These are phyloP conservation scores for Hofmannophila pseudospretella DNA, from an alignment of 2,888 invertebrate genomes.

Conservation along the genomic window DNA sequence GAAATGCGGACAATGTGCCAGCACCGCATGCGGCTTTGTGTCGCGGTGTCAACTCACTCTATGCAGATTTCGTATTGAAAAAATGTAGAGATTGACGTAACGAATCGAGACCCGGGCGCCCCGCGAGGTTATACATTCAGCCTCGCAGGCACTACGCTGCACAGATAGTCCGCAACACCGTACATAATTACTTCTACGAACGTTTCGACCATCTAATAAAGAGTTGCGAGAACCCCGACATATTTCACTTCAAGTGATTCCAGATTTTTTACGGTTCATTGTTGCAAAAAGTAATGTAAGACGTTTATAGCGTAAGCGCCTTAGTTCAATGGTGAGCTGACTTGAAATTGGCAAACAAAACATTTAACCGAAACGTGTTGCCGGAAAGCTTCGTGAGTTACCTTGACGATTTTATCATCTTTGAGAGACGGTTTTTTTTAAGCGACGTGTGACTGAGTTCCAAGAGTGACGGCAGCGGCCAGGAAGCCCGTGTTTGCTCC, in stretches of 20 bases:
- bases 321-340: no score
- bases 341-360: no score
- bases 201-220: slow-evolving; percentile 57
- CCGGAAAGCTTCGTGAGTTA: no score
- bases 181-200: slow-evolving; percentile 73
- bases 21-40: slow-evolving; percentile 65
- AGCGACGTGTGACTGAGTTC: not conserved
- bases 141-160: slow-evolving; percentile 12
- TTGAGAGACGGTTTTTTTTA: not conserved
- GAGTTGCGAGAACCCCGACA: slow-evolving; percentile 57
- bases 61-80: slow-evolving; percentile 68
- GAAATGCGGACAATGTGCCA: slow-evolving; percentile 63
- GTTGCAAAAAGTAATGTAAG: slow-evolving; percentile 24
- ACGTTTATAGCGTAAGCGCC: slow-evolving; percentile 6
- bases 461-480: slow-evolving; percentile 16
- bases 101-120: slow-evolving; percentile 67
- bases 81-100: slow-evolving; percentile 72
- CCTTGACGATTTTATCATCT: no score
- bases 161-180: slow-evolving; percentile 63
- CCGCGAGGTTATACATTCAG: slow-evolving; percentile 56
- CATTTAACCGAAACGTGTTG: no score
- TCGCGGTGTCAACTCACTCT: slow-evolving; percentile 69
- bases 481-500: slow-evolving; percentile 67
- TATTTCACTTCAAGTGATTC: slow-evolving; percentile 35
- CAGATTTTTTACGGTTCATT: slow-evolving; percentile 42